Evolutionary conservation across 2,113 vertebrate genomes (phyloP).

Genomic region (Pelecanus crispus): DNA sequence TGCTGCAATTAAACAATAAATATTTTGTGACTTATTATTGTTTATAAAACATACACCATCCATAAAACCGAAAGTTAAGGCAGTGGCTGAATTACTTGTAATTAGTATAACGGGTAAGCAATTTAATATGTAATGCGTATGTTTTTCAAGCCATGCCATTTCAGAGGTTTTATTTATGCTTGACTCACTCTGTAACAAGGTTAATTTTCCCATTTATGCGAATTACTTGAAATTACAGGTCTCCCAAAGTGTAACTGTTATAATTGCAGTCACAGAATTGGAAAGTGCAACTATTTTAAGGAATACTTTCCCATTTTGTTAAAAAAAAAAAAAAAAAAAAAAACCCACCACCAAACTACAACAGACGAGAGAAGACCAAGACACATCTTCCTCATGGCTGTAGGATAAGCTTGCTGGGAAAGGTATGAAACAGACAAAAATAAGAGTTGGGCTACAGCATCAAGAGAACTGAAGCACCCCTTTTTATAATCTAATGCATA

Average conservation of each 20-base stretch:
- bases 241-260: neutral
- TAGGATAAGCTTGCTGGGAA: neutral
- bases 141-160: neutral
- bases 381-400: neutral
- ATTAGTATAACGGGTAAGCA: neutral
- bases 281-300: neutral
- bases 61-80: neutral
- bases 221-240: neutral
- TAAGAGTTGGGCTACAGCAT: neutral
- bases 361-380: neutral
- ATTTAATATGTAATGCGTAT: rapidly evolving
- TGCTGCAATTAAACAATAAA: neutral
- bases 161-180: neutral
- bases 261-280: neutral
- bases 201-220: neutral
- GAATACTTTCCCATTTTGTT: neutral
- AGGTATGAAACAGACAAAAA: neutral
- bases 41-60: neutral
- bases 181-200: neutral
- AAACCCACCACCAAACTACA: neutral
- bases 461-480: neutral
- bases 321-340: neutral
- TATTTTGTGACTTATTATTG: neutral
- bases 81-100: neutral
- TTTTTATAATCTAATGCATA: neutral